Evolutionary conservation across 2,888 invertebrate genomes (phyloP), one percentile per base, ranked within the genome.

Genomic region (Iselma pallidipennis): DNA sequence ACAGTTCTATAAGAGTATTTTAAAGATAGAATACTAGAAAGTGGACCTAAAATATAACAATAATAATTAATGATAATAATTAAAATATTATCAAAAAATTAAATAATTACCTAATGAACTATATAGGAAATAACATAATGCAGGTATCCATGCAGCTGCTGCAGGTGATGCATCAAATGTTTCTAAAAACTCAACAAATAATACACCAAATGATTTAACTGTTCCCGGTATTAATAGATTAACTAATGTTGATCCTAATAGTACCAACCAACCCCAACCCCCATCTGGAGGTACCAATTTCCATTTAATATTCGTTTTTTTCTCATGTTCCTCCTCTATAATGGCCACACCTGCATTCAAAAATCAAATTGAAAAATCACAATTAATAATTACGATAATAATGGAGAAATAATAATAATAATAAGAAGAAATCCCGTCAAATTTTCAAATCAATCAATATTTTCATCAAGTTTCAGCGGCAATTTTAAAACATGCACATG

Each of bases 221-320:
- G 92, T 93, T 37, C 94, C 94, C 4, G 94, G 94, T 33, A 94
- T 91, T 21, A 94, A 83, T 69, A 94, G 88, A 78, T 94, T 94
- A 57, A 94, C 93, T 74, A 93, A 80, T 57, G 93, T 92, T 3
- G 93, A 88, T 52, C 92, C 88, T 81, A 86, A 74, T 76, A 88
- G 71, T 63, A 93, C 89, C 75, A 89, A 85, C 93, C 93, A 94
- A 58, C 93, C 93, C 92, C 92, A 93, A 67, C 90, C 91, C 23
- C 93, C 93, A 79, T 94, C 93, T 0, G 91, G 93, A 54, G 92
- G 91, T 48, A 91, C 91, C 83, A 90, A 82, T 78, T 90, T 90
- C 84, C 87, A 90, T 78, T 90, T 89, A 56, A 73, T 76, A 42
- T 42, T 42, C 62, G 70, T 72, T 71, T 73, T 74, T 70, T 73